Conservation (phyloP, 2,888 invertebrate genomes). For the Hyposoter dolosus region DNA sequence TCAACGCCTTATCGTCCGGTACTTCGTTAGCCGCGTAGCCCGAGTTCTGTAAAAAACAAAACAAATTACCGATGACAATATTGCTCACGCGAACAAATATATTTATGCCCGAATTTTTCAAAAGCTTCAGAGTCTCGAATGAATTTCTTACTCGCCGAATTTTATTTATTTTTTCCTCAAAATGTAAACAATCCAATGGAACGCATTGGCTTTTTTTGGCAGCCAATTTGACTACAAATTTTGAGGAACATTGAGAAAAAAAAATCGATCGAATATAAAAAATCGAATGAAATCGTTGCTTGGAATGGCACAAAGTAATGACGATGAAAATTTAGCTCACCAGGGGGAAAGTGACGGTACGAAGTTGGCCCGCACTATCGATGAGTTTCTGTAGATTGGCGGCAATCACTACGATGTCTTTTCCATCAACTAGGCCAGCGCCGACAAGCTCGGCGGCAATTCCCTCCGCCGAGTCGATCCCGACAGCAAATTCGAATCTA, state of each 20-base stretch:
- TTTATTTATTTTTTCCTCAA: too few relatives aligned
- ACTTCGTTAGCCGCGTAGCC: conserved; percentile 91
- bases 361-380: conserved; percentile 88
- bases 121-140: background rate
- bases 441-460: conserved; percentile 97
- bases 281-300: too few relatives aligned
- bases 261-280: background rate
- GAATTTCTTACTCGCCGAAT: background rate
- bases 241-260: background rate
- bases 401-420: conserved; percentile 96
- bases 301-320: background rate
- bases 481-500: conserved; percentile 97
- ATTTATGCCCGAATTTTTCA: background rate
- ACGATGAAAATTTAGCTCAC: conserved; percentile 85
- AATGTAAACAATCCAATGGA: too few relatives aligned
- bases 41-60: conserved; percentile 86
- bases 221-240: background rate
- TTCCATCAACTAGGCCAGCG: conserved; percentile 96
- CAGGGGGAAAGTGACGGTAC: conserved; percentile 95
- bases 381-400: conserved; percentile 96
- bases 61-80: background rate
- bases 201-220: background rate
- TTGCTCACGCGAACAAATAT: background rate
- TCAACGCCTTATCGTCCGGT: conserved; percentile 96
- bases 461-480: conserved; percentile 95